These are phyloP conservation scores for Anthonomus grandis DNA, from an alignment of 1,140 invertebrate species.

Conservation along the genomic window DNA sequence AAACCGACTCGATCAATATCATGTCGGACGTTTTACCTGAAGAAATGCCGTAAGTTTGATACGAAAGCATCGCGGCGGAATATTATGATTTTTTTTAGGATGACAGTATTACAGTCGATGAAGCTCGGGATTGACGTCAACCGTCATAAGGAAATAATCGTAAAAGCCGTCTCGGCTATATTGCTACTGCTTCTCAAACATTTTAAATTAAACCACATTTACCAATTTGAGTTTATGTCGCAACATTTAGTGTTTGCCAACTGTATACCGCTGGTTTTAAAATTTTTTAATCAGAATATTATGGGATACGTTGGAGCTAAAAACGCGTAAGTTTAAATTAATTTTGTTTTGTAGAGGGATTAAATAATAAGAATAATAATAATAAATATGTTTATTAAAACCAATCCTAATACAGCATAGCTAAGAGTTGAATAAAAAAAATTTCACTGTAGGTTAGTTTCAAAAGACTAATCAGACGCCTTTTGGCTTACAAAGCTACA, in stretches of 20 bases:
- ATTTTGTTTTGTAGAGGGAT: slow-evolving; percentile 1
- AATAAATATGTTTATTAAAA: no score
- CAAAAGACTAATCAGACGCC: no score
- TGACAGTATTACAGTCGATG: slow-evolving; percentile 95
- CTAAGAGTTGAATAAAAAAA: not conserved
- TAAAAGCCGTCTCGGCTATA: slow-evolving; percentile 95
- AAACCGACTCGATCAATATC: slow-evolving; percentile 98
- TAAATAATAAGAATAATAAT: no score
- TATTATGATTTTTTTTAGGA: slow-evolving; percentile 50
- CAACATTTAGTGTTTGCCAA: slow-evolving; percentile 99
- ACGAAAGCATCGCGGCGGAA: not conserved
- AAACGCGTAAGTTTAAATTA: slow-evolving; percentile 77
- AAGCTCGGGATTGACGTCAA: slow-evolving; percentile 97
- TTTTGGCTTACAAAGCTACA: no score
- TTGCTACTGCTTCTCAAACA: slow-evolving; percentile 93
- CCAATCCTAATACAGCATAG: no score
- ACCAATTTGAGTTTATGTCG: slow-evolving; percentile 99
- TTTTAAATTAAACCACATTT: slow-evolving; percentile 98
- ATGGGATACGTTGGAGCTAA: slow-evolving; percentile 92
- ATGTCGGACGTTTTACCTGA: slow-evolving; percentile 95
- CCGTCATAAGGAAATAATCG: slow-evolving; percentile 98
- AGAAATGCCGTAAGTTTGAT: slow-evolving; percentile 73
- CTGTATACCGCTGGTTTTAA: slow-evolving; percentile 96
- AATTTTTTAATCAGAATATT: slow-evolving; percentile 99
- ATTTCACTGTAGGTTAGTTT: not conserved